These are phyloP conservation scores for Strigops habroptila DNA, from an alignment of 2,113 vertebrate species.

Conservation along the genomic window DNA sequence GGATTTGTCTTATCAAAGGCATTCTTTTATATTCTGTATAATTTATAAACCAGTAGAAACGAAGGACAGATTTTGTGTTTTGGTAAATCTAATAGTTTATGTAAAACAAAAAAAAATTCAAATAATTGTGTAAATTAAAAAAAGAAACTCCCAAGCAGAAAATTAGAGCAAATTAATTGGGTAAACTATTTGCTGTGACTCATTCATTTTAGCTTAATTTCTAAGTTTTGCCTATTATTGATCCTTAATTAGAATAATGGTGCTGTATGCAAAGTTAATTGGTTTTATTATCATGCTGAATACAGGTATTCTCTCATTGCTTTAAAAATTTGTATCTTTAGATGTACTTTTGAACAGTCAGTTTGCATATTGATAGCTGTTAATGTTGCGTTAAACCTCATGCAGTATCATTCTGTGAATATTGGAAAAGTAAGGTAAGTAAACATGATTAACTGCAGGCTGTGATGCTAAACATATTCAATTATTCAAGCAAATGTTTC, in stretches of 20 bases:
- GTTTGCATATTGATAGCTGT: neutral
- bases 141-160: neutral
- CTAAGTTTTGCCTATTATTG: neutral
- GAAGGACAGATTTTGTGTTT: neutral
- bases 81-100: neutral
- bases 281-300: neutral
- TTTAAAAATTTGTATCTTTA: neutral
- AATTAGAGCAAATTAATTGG: neutral
- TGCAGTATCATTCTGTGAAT: neutral
- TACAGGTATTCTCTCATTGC: neutral
- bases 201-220: neutral
- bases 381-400: neutral
- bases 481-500: constrained; percentile 63
- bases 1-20: neutral
- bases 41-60: neutral
- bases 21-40: neutral
- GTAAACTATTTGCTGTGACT: neutral
- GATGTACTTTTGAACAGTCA: neutral
- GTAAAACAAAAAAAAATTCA: neutral
- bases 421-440: constrained; percentile 28
- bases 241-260: neutral
- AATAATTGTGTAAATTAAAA: neutral
- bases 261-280: neutral
- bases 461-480: constrained; percentile 58
- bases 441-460: constrained; percentile 66